Percentiles rank a stretch among this genome's conserved stretches.
These are phyloP conservation scores for Aphelocoma californica DNA, from an alignment of 2,797 vertebrate species.

Conservation along the genomic window DNA sequence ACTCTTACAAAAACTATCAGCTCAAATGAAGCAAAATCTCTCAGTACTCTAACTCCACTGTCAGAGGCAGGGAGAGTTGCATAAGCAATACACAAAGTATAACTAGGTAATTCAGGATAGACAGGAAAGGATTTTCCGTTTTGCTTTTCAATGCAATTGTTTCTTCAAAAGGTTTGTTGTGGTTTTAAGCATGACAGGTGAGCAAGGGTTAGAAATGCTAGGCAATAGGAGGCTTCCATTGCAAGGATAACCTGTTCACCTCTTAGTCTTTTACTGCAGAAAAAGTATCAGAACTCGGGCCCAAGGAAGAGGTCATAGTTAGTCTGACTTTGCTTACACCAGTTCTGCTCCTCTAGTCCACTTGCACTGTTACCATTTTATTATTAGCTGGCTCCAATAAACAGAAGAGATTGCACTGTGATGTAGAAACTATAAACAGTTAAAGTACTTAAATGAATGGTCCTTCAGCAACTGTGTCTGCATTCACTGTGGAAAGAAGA, in stretches of 20 bases:
- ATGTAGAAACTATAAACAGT: not conserved
- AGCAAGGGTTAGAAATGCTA: not conserved
- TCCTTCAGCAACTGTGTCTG: not conserved
- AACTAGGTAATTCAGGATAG: not conserved
- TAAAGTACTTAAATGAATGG: conserved; percentile 16
- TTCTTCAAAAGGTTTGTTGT: not conserved
- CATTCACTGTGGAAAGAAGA: not conserved
- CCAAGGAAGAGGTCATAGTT: not conserved
- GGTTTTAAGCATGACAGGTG: not conserved
- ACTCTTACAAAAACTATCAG: not conserved
- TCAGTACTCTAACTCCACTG: not conserved
- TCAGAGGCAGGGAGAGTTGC: not conserved
- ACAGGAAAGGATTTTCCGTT: not conserved
- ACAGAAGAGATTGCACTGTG: not conserved
- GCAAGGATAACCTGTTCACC: not conserved
- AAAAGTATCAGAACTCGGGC: not conserved
- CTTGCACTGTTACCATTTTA: not conserved
- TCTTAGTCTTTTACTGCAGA: not conserved
- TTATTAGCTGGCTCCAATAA: conserved; percentile 14
- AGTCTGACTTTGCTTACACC: not conserved
- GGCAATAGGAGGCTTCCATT: not conserved
- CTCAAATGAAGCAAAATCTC: not conserved
- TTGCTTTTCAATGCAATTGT: not conserved
- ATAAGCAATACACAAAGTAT: not conserved
- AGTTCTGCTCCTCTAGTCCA: not conserved